Conservation (phyloP, 1,140 invertebrate species). For the Periplaneta americana region DNA sequence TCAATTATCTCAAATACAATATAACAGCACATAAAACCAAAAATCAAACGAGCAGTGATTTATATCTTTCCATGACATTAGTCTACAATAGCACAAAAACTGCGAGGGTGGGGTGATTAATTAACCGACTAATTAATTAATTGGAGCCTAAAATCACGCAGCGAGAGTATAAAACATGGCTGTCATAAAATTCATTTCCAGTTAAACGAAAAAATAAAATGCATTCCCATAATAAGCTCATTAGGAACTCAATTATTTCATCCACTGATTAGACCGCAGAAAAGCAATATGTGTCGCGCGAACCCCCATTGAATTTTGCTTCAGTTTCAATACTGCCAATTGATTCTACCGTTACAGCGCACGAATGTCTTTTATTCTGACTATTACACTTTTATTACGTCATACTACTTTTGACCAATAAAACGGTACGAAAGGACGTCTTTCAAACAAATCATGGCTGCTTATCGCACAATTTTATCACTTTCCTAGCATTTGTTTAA, state of each 20-base stretch:
- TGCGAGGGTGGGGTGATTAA: not conserved
- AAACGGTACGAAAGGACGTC: no score
- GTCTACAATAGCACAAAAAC: not conserved
- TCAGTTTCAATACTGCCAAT: no score
- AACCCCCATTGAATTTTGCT: no score
- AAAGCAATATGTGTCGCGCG: not conserved
- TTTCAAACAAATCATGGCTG: no score
- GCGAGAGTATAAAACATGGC: not conserved
- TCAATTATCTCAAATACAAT: not conserved
- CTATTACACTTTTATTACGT: no score
- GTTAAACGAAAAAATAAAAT: not conserved
- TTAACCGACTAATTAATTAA: not conserved
- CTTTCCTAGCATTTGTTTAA: no score
- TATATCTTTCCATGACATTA: not conserved
- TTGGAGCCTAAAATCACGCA: not conserved
- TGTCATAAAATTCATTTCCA: not conserved
- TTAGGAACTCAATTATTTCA: not conserved
- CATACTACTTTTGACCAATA: no score
- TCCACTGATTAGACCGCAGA: not conserved
- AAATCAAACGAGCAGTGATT: not conserved
- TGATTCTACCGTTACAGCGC: no score
- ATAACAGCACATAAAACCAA: not conserved
- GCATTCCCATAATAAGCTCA: not conserved
- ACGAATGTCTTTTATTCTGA: no score
- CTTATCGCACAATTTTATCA: no score